These are phyloP conservation scores for Urosaurus nigricauda DNA, from an alignment of 2,797 vertebrate species.

Conservation along the genomic window DNA sequence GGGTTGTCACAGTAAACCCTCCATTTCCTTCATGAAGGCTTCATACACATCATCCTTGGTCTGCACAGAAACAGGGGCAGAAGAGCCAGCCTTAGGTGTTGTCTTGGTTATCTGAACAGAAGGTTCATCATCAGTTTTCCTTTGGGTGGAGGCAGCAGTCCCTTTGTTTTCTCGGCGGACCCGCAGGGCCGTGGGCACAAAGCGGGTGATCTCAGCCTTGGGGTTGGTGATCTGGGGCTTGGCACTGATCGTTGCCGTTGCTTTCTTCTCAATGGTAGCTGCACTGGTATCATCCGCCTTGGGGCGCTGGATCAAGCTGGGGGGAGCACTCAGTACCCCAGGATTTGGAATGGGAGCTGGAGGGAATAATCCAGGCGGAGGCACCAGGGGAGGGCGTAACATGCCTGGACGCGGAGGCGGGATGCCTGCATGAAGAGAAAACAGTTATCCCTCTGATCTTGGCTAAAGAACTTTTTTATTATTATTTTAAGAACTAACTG, in stretches of 20 bases:
- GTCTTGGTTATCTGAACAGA: conserved; percentile 79
- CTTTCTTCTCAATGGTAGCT: conserved; percentile 96
- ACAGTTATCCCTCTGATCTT: background rate
- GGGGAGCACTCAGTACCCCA: conserved; percentile 94
- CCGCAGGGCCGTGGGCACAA: conserved; percentile 93
- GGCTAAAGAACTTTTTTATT: background rate
- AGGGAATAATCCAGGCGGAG: conserved; percentile 90
- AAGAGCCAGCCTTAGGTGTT: conserved; percentile 79
- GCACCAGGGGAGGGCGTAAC: conserved; percentile 86
- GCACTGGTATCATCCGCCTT: conserved; percentile 83
- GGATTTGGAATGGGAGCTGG: conserved; percentile 88
- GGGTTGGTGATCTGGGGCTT: conserved; percentile 98
- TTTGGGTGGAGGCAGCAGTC: conserved; percentile 70
- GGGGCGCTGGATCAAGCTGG: conserved; percentile 91
- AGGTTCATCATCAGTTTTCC: conserved; percentile 81
- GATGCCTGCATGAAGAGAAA: conserved; percentile 82
- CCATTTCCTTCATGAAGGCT: conserved; percentile 99
- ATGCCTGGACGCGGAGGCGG: conserved; percentile 93
- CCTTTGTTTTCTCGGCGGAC: conserved; percentile 91
- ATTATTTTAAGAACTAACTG: too few relatives aligned
- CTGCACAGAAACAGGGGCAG: conserved; percentile 88
- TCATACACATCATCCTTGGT: conserved; percentile 99
- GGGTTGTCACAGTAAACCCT: conserved; percentile 90
- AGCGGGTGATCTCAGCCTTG: conserved; percentile 95
- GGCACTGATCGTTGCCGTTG: conserved; percentile 95